Evolutionary conservation across 2,113 vertebrate genomes (phyloP).

Genomic region (Glaucomys volans): DNA sequence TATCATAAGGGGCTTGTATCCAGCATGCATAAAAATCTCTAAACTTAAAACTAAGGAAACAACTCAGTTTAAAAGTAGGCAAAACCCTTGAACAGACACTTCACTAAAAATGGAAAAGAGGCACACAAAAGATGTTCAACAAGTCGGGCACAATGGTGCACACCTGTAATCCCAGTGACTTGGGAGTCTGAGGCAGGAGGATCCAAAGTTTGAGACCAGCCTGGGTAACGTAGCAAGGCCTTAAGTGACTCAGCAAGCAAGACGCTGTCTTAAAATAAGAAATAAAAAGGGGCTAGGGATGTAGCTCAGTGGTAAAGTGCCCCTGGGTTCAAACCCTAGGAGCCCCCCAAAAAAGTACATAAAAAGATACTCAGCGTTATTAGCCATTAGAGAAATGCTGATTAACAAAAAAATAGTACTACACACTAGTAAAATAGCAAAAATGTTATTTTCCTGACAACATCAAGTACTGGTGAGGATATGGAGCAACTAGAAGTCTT

Average conservation of each 20-base stretch:
- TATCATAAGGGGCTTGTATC: background rate
- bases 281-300: too few relatives aligned
- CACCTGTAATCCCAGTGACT: too few relatives aligned
- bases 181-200: too few relatives aligned
- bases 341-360: too few relatives aligned
- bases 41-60: background rate
- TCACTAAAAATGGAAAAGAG: background rate
- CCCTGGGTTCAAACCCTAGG: too few relatives aligned
- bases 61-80: background rate
- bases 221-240: too few relatives aligned
- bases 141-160: background rate
- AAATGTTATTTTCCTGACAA: background rate
- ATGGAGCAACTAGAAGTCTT: background rate
- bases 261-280: too few relatives aligned
- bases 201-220: too few relatives aligned
- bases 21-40: background rate
- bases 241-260: too few relatives aligned
- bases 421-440: background rate
- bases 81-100: background rate
- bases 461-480: background rate
- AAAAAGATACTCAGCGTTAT: too few relatives aligned
- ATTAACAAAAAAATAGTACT: background rate
- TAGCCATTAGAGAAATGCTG: background rate
- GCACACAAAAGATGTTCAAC: background rate
- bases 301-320: too few relatives aligned